Conservation (phyloP, 2,113 vertebrate genomes). For the Hippocampus abdominalis region DNA sequence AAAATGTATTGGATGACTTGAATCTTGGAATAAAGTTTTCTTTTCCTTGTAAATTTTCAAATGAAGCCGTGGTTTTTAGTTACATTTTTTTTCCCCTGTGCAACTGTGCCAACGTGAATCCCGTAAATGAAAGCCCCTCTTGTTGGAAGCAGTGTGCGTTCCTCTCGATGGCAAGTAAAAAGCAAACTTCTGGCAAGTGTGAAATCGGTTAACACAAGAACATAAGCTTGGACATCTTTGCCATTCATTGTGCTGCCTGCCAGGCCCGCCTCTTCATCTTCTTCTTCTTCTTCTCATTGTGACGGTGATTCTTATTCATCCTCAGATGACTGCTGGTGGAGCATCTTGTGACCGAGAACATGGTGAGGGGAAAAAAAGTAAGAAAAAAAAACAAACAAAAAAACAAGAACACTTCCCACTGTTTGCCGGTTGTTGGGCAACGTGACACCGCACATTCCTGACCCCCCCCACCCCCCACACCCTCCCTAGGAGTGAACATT, state of each 20-base stretch:
- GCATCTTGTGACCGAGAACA: conserved; percentile 60
- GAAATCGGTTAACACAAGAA: background rate
- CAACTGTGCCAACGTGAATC: no score
- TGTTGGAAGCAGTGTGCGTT: background rate
- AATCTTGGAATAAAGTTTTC: no score
- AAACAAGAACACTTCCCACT: conserved; percentile 38
- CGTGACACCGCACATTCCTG: conserved; percentile 46
- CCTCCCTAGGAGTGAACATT: background rate
- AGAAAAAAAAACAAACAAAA: conserved; percentile 32
- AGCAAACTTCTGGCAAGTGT: background rate
- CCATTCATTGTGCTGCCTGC: background rate
- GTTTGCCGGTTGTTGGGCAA: conserved; percentile 50
- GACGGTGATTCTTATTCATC: conserved; percentile 43
- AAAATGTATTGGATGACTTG: no score
- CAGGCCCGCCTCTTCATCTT: conserved; percentile 17
- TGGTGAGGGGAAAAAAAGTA: background rate
- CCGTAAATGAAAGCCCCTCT: background rate
- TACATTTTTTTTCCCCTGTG: no score
- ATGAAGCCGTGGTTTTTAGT: no score
- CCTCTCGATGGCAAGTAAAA: background rate
- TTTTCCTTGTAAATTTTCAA: no score
- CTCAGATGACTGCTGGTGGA: conserved; percentile 55
- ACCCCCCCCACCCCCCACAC: no score
- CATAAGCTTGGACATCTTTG: conserved; percentile 14
- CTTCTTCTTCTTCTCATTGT: background rate